Base-by-base conservation (phyloP, 2,113 vertebrate species). In the Cochlearius cochlearius region DNA sequence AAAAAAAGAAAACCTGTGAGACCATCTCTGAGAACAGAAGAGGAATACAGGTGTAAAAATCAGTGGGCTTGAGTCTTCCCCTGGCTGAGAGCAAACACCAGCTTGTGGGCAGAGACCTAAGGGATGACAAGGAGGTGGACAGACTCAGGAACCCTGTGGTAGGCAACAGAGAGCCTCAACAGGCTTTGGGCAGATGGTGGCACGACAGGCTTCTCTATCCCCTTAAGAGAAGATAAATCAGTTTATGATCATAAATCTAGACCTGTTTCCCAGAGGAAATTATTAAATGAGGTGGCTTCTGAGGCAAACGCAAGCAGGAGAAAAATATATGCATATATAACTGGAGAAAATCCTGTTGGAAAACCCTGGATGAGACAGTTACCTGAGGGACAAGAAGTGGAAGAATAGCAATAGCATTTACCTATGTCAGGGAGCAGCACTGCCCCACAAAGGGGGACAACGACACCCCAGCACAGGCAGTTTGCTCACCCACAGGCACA, bases 281-380 rank as follows among this genome's bases (percentile, higher is more conserved):
- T 2, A 38, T 17, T 38, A 55, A 13, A 53, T 29, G 8, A 80
- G 8, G 27, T 25, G 4, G 16, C 14, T 60, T 58, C 25, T 1
- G 1, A 60, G 13, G 50, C 7, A 72, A 66, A 43, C 12, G 13
- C 2, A 73, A 73, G 11, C 9, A 78, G 20, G 9, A 39, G 4
- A 69, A 75, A 56, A 5, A 20, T 0, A 38, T 3, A 45, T 7
- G 14, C 4, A 34, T 4, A 29, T 2, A 0, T 30, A n/a, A 62
- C 11, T 43, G 15, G 18, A 69, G 7, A 18, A 43, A 14, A 2
- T 30, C 43, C 27, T 55, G 15, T 36, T 63, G 25, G 15, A 93
- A 71, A 87, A 39, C 9, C n/a, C n/a, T 17, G 2, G 43, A 82
- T 10, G 20, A 58, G 11, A 58, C 2, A 21, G 11, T 41, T 56